A percentile compares a stretch with the other conserved stretches of the same genome.
These are phyloP conservation scores for Nibea albiflora DNA, from an alignment of 2,113 vertebrate genomes.

Conservation along the genomic window DNA sequence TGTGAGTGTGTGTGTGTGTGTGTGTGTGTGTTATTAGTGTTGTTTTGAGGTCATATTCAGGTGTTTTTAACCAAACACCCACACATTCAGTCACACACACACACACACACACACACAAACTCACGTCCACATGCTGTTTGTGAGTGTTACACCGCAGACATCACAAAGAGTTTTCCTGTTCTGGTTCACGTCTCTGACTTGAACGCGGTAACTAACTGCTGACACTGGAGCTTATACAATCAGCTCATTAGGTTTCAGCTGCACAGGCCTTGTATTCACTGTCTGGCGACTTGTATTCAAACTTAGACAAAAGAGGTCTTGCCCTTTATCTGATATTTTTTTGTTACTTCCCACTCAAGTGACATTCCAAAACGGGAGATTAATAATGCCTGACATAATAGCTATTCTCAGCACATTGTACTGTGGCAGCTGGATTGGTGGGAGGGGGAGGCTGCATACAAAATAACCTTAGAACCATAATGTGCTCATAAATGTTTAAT, in stretches of 20 bases:
- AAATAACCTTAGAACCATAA: conserved; percentile 21
- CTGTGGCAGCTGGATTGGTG: conserved; percentile 33
- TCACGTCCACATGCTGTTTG: not conserved
- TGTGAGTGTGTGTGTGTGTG: not conserved
- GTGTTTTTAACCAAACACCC: conserved; percentile 20
- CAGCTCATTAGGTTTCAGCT: conserved; percentile 54
- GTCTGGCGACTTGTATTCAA: conserved; percentile 47
- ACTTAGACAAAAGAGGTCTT: conserved; percentile 56
- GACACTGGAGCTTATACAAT: conserved; percentile 40
- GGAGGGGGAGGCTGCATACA: not conserved
- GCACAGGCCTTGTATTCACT: conserved; percentile 43
- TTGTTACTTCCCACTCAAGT: conserved; percentile 48
- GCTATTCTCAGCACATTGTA: conserved; percentile 60
- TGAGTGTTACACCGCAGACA: not conserved
- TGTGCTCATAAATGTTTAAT: conserved; percentile 22
- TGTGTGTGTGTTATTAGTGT: conserved; percentile 39
- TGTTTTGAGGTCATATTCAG: conserved; percentile 53
- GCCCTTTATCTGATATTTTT: conserved; percentile 51
- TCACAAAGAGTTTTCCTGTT: conserved; percentile 31
- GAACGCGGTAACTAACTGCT: conserved; percentile 31
- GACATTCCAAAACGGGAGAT: conserved; percentile 59
- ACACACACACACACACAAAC: not conserved
- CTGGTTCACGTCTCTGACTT: conserved; percentile 36
- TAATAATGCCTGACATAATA: conserved; percentile 52
- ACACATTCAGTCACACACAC: not conserved